Conservation (phyloP, 2,888 invertebrate species). For the Perdita meconis region DNA sequence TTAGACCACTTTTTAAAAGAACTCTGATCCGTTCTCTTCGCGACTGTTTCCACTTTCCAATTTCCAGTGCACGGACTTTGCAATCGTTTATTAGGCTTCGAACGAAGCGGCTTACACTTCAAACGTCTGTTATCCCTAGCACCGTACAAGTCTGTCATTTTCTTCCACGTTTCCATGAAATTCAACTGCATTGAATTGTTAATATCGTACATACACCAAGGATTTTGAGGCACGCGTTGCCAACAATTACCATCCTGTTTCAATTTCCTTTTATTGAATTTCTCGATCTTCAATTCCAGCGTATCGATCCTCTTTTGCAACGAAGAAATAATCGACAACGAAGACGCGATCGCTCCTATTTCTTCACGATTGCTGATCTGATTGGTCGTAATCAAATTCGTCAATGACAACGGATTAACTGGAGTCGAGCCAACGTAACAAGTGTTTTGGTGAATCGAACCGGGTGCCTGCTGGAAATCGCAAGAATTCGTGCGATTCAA, state of each 20-base stretch:
- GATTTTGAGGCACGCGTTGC: conserved; percentile 11
- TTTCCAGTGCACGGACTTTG: background rate
- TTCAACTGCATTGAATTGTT: conserved; percentile 24
- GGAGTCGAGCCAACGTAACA: conserved; percentile 8
- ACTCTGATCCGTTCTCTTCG: conserved; percentile 3
- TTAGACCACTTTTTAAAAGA: conserved; percentile 17
- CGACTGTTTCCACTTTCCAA: conserved; percentile 37
- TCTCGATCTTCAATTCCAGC: conserved; percentile 66
- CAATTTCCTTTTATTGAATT: conserved; percentile 14
- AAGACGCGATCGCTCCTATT: background rate
- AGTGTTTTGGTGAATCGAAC: background rate
- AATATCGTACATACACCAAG: background rate
- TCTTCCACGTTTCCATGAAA: conserved; percentile 39
- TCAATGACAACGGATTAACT: background rate
- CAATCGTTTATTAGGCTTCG: conserved; percentile 25
- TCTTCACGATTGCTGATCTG: conserved; percentile 1
- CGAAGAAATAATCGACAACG: conserved; percentile 49
- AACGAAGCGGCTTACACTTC: background rate
- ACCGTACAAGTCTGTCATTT: conserved; percentile 27
- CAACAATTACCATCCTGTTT: conserved; percentile 19
- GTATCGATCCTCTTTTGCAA: conserved; percentile 62
- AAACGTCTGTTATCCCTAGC: background rate
- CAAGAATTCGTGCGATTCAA: background rate
- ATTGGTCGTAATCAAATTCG: conserved; percentile 3
- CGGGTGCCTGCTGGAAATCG: background rate